phyloP scores from a whole-genome alignment of 1,140 invertebrate species.

The Caenorhabditis inopinata region DNA sequence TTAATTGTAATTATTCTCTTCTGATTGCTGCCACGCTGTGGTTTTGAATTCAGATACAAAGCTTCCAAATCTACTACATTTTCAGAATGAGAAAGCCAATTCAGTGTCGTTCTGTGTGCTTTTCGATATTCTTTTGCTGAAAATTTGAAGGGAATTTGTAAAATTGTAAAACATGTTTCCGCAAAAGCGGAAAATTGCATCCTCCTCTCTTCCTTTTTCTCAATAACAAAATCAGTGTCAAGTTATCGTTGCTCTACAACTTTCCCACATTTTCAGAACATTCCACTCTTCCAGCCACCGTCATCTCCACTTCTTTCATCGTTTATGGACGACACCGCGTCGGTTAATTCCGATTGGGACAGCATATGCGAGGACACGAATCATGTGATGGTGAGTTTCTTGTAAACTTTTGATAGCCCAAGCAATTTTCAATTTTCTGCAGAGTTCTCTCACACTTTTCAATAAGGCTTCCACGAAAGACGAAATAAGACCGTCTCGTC shows the following conservation, averaged over 20 bases:
- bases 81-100: too few relatives aligned
- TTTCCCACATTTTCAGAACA: not conserved
- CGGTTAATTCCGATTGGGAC: conserved; percentile 29
- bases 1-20: too few relatives aligned
- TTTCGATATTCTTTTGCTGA: not conserved
- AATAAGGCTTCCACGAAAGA: too few relatives aligned
- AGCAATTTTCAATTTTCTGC: too few relatives aligned
- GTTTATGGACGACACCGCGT: conserved; percentile 28
- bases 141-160: too few relatives aligned
- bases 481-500: too few relatives aligned
- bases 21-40: too few relatives aligned
- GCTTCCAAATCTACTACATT: not conserved
- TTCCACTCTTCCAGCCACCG: conserved; percentile 27
- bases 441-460: too few relatives aligned
- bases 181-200: not conserved
- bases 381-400: conserved; percentile 1
- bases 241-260: not conserved
- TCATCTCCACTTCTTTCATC: conserved; percentile 22
- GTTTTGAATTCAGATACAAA: too few relatives aligned
- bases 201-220: not conserved
- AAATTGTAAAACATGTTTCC: not conserved
- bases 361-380: conserved; percentile 21
- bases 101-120: too few relatives aligned
- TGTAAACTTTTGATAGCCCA: too few relatives aligned
- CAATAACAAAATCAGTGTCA: conserved; percentile 27